Evolutionary conservation across 2,113 vertebrate genomes (phyloP).

Genomic region (Trochalopteron elliotii): DNA sequence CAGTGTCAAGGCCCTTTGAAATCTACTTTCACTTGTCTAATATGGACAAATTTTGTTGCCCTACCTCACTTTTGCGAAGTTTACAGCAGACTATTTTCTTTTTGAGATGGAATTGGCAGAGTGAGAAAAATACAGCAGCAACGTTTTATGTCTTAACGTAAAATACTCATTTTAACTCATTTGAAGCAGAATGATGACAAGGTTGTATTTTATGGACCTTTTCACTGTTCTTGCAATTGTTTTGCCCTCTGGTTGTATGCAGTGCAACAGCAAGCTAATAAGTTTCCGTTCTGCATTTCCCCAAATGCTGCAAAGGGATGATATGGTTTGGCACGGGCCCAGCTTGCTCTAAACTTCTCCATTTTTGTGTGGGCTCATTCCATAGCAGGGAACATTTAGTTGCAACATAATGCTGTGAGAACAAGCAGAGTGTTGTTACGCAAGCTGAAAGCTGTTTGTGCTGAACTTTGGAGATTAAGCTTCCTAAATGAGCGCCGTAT

Average conservation of each 20-base stretch:
- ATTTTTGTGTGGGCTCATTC: slow-evolving; percentile 59
- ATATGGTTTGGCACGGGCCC: slow-evolving; percentile 58
- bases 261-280: neutral
- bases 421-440: slow-evolving; percentile 51
- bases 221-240: slow-evolving; percentile 25
- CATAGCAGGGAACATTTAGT: slow-evolving; percentile 64
- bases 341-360: slow-evolving; percentile 62
- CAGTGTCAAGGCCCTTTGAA: slow-evolving; percentile 53
- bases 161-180: neutral
- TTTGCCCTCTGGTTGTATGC: neutral
- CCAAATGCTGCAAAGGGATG: slow-evolving; percentile 55
- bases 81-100: neutral
- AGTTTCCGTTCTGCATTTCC: slow-evolving; percentile 55
- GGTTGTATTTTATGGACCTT: slow-evolving; percentile 17
- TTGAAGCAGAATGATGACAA: neutral
- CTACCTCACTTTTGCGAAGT: neutral
- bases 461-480: slow-evolving; percentile 62
- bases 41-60: neutral
- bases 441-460: slow-evolving; percentile 67
- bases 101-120: neutral
- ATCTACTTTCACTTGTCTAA: neutral
- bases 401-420: slow-evolving; percentile 59
- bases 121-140: neutral
- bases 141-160: neutral
- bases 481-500: slow-evolving; percentile 69